Conservation (phyloP, 1,140 invertebrate genomes). For the Caenorhabditis inopinata region DNA sequence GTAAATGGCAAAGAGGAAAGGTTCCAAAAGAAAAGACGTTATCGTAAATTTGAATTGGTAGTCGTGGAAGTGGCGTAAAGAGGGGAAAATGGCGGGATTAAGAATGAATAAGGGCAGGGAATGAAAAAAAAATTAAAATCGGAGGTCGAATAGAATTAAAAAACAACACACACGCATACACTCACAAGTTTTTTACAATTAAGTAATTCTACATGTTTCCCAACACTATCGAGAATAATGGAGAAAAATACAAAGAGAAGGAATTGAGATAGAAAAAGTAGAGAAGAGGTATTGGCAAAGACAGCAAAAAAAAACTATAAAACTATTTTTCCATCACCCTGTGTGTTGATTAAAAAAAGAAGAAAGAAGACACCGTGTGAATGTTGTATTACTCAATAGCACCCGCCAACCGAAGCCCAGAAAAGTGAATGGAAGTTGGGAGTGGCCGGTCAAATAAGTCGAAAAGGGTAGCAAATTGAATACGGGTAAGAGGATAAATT, state of each 20-base stretch:
- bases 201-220: no score
- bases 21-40: slow-evolving; percentile 17
- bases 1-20: neutral
- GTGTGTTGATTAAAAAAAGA: slow-evolving; percentile 13
- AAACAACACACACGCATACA: no score
- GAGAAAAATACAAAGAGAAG: neutral
- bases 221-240: neutral
- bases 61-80: neutral
- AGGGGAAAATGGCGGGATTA: neutral
- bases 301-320: slow-evolving; percentile 18
- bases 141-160: no score
- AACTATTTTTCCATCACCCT: neutral
- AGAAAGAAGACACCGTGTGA: neutral
- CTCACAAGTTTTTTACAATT: no score
- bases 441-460: slow-evolving; percentile 5
- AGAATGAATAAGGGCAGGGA: neutral
- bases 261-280: slow-evolving; percentile 2
- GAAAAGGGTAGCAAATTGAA: neutral
- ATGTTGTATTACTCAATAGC: neutral
- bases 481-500: slow-evolving; percentile 5
- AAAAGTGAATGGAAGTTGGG: neutral
- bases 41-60: slow-evolving; percentile 30
- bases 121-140: neutral
- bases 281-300: slow-evolving; percentile 22
- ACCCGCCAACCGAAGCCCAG: neutral